A percentile compares a stretch with the other conserved stretches of the same genome.
phyloP scores from a whole-genome alignment of 1,140 invertebrate genomes.

The Oppia nitens region DNA sequence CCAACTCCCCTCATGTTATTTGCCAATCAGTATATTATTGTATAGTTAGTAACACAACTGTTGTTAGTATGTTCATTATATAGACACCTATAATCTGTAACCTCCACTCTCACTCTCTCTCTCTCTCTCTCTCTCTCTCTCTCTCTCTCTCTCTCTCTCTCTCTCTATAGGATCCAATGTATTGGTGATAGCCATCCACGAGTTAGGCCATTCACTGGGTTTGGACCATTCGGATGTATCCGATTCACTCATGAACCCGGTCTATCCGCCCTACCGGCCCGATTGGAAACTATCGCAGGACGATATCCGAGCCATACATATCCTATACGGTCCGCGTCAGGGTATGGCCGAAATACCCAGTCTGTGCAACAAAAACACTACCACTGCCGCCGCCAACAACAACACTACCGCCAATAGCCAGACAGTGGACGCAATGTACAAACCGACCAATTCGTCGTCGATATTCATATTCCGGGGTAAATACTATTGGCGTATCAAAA shows the following conservation, averaged over 20 bases:
- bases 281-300: conserved; percentile 31
- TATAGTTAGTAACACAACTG: no score
- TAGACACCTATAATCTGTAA: no score
- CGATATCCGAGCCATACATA: conserved; percentile 32
- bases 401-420: no score
- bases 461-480: neutral
- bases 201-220: conserved; percentile 32
- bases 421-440: no score
- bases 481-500: neutral
- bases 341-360: neutral
- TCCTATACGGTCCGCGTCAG: conserved; percentile 30
- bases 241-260: conserved; percentile 32
- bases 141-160: neutral
- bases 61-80: no score
- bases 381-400: no score
- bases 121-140: no score
- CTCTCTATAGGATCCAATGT: conserved; percentile 30
- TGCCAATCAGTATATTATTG: no score
- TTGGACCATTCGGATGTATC: conserved; percentile 29
- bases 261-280: conserved; percentile 25
- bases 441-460: no score
- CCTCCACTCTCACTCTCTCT: no score
- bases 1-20: no score
- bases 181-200: conserved; percentile 33
- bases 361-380: no score